Conservation (phyloP, 2,797 vertebrate genomes). For the Urophycis tenuis region DNA sequence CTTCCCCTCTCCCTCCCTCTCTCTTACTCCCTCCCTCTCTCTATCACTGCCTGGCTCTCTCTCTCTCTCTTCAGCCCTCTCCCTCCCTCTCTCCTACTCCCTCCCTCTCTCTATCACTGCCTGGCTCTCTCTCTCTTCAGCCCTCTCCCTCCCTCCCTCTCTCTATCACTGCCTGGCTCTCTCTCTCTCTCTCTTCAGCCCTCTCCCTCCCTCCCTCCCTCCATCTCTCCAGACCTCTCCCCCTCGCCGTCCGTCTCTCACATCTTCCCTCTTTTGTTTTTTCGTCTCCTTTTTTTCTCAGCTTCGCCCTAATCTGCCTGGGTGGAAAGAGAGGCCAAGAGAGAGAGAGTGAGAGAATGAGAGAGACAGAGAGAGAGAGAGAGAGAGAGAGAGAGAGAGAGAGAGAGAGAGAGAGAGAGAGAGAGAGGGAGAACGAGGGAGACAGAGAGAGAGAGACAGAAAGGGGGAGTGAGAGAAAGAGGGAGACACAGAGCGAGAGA, state of each 20-base stretch:
- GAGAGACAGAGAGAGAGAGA: not conserved
- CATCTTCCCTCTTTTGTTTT: constrained; percentile 48
- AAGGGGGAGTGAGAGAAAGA: not conserved
- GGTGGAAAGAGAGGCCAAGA: constrained; percentile 37
- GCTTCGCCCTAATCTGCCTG: constrained; percentile 65
- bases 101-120: no score
- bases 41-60: constrained; percentile 57
- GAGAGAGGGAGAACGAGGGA: not conserved
- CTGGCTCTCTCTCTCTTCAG: no score
- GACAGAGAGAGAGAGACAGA: not conserved
- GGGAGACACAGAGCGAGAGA: not conserved
- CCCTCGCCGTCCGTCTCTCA: not conserved
- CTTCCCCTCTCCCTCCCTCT: constrained; percentile 7
- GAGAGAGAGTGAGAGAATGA: not conserved
- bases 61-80: constrained; percentile 18
- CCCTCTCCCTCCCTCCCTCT: not conserved
- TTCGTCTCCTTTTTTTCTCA: constrained; percentile 48
- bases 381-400: not conserved
- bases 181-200: constrained; percentile 35
- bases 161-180: no score
- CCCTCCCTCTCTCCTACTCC: no score
- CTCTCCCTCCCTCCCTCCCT: constrained; percentile 31
- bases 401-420: not conserved
- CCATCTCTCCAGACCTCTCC: constrained; percentile 4
- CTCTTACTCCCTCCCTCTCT: constrained; percentile 2